Conservation (phyloP, 2,113 vertebrate genomes). For the Sapayoa aenigma region DNA sequence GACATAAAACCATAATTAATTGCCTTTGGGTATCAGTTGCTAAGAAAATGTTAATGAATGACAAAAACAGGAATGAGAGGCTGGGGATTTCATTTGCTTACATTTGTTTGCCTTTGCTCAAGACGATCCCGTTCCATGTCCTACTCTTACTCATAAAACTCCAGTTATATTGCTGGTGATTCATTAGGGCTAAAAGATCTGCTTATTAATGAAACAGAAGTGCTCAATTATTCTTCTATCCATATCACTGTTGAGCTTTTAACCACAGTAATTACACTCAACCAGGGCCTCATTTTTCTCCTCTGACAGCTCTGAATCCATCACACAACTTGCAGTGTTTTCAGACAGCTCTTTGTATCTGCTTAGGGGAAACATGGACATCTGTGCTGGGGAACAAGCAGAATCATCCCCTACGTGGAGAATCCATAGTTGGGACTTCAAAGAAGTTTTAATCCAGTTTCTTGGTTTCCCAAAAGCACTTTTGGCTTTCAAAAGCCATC, state of each 20-base stretch:
- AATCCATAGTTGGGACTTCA: conserved; percentile 13
- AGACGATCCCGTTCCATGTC: neutral
- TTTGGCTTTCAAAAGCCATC: conserved; percentile 52
- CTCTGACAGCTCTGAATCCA: conserved; percentile 57
- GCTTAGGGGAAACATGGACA: conserved; percentile 10
- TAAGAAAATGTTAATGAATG: conserved; percentile 43
- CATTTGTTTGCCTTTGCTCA: conserved; percentile 21
- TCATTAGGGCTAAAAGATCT: conserved; percentile 39
- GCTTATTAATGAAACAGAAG: conserved; percentile 63
- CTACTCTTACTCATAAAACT: neutral
- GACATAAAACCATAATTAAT: conserved; percentile 25
- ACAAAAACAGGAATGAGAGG: neutral
- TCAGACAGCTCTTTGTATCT: conserved; percentile 63
- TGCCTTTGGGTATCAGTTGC: conserved; percentile 10
- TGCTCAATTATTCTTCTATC: conserved; percentile 60
- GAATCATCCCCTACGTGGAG: neutral
- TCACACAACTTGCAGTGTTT: conserved; percentile 53
- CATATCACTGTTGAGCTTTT: conserved; percentile 46
- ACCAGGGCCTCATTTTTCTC: neutral
- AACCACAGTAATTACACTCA: conserved; percentile 46
- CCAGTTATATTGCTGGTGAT: neutral
- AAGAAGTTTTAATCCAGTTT: conserved; percentile 34
- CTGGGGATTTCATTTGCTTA: conserved; percentile 32
- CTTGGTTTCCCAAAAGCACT: conserved; percentile 24
- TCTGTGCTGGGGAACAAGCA: conserved; percentile 11